Percentiles rank a stretch among this genome's conserved stretches.
Conservation (phyloP, 2,797 vertebrate species). For the Tragopan temminckii region DNA sequence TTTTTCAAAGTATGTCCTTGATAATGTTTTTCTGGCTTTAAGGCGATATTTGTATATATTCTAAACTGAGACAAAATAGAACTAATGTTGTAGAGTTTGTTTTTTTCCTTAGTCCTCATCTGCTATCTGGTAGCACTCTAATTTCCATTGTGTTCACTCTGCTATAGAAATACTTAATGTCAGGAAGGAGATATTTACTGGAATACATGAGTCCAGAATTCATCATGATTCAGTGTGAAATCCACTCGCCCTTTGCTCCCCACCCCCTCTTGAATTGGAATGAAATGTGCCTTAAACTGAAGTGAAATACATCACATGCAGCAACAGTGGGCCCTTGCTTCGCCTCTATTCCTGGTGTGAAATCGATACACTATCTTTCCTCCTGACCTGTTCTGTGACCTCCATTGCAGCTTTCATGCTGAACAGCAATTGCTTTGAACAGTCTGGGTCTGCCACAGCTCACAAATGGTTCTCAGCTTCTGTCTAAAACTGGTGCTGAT, state of each 20-base stretch:
- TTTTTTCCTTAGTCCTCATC: not conserved
- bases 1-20: not conserved
- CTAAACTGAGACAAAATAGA: slow-evolving; percentile 3
- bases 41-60: not conserved
- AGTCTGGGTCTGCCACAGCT: slow-evolving; percentile 86
- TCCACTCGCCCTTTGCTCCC: slow-evolving; percentile 86
- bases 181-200: slow-evolving; percentile 84
- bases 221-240: slow-evolving; percentile 90
- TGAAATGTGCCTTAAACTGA: slow-evolving; percentile 89
- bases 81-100: not conserved
- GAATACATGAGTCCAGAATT: slow-evolving; percentile 87
- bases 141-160: slow-evolving; percentile 80
- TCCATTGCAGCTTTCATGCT: slow-evolving; percentile 89
- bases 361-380: slow-evolving; percentile 94
- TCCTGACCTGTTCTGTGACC: slow-evolving; percentile 90
- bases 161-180: slow-evolving; percentile 82
- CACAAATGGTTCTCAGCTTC: slow-evolving; percentile 85
- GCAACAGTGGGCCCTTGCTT: slow-evolving; percentile 81
- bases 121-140: slow-evolving; percentile 72
- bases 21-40: not conserved
- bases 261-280: slow-evolving; percentile 84
- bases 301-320: slow-evolving; percentile 86
- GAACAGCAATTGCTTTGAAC: slow-evolving; percentile 92
- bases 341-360: slow-evolving; percentile 87
- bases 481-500: slow-evolving; percentile 85